Conservation (phyloP, 2,888 invertebrate genomes). For the Gnatocerus cornutus region DNA sequence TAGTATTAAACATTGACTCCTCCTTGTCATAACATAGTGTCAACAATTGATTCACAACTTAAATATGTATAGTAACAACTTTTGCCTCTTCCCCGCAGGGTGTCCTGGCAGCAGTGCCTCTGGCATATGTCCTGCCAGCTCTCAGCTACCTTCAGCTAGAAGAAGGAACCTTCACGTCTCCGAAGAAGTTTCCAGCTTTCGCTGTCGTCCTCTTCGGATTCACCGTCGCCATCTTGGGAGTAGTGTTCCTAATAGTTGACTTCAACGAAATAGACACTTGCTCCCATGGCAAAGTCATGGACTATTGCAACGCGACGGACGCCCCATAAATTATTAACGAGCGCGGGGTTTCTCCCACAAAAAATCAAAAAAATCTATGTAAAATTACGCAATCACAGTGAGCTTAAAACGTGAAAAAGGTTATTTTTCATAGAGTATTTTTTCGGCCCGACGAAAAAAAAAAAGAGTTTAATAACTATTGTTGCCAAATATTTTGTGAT, state of each 20-base stretch:
- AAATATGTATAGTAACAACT: background rate
- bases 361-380: constrained; percentile 29
- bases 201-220: constrained; percentile 81
- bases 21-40: too few species aligned
- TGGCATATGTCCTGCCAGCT: constrained; percentile 88
- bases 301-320: constrained; percentile 72
- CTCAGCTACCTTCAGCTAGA: constrained; percentile 85
- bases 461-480: constrained; percentile 51
- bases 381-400: constrained; percentile 40
- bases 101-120: constrained; percentile 85
- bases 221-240: constrained; percentile 76
- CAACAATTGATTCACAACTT: too few species aligned
- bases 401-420: constrained; percentile 39
- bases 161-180: constrained; percentile 79
- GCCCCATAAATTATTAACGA: constrained; percentile 9
- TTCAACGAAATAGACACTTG: constrained; percentile 75
- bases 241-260: constrained; percentile 74
- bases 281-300: constrained; percentile 77
- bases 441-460: constrained; percentile 14
- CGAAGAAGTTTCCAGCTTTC: constrained; percentile 81
- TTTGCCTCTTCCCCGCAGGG: constrained; percentile 73
- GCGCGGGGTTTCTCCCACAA: constrained; percentile 19
- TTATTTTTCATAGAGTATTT: constrained; percentile 35
- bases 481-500: constrained; percentile 52
- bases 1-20: background rate